Percentiles rank a stretch among this genome's conserved stretches.
These are phyloP conservation scores for Eueremaeus valkanovi DNA, from an alignment of 2,888 invertebrate genomes.

Conservation along the genomic window DNA sequence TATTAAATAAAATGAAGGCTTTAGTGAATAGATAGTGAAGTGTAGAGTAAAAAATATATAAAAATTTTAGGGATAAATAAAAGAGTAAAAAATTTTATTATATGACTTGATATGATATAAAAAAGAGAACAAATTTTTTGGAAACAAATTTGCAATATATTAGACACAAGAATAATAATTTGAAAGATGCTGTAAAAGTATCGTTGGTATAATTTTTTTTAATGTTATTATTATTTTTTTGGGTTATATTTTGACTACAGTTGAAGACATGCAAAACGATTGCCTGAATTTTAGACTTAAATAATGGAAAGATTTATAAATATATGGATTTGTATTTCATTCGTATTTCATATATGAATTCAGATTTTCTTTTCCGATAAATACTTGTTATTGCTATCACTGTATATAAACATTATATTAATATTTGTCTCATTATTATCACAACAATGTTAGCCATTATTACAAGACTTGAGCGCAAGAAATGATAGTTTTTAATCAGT, in stretches of 20 bases:
- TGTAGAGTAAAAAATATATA: not conserved
- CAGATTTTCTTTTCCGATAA: not conserved
- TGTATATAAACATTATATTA: conserved; percentile 7
- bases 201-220: not conserved
- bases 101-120: conserved; percentile 4
- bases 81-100: not conserved
- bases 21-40: conserved; percentile 6
- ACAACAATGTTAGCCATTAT: conserved; percentile 5
- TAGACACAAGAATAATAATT: not conserved
- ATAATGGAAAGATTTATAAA: not conserved
- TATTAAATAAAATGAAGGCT: not conserved
- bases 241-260: not conserved
- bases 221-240: not conserved
- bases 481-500: no score
- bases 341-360: not conserved
- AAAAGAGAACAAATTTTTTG: conserved; percentile 2
- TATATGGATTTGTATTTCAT: not conserved
- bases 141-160: conserved; percentile 4
- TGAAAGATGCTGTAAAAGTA: not conserved
- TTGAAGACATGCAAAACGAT: not conserved
- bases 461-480: no score
- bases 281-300: not conserved
- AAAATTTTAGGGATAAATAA: not conserved
- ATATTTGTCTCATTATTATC: conserved; percentile 27
- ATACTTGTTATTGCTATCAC: conserved; percentile 9